These are phyloP conservation scores for Carassius gibelio DNA, from an alignment of 2,113 vertebrate species.

Conservation along the genomic window DNA sequence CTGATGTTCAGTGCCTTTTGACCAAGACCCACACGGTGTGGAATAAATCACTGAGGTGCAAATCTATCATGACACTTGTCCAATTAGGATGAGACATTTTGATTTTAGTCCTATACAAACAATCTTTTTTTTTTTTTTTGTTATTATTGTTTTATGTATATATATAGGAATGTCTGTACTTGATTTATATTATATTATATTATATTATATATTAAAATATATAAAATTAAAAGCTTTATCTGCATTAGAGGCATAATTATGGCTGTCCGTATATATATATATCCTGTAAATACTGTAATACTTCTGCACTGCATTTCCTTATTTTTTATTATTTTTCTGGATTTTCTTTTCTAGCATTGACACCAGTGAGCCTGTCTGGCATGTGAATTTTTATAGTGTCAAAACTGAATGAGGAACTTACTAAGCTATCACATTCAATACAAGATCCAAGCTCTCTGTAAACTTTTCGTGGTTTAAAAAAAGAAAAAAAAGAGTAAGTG, in stretches of 20 bases:
- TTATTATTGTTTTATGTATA: too few species aligned
- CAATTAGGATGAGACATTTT: too few species aligned
- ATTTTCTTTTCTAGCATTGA: neutral
- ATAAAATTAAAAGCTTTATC: too few species aligned
- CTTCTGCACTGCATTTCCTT: neutral
- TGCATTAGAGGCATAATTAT: neutral
- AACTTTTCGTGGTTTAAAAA: neutral
- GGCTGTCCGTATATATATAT: too few species aligned
- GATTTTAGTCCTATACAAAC: too few species aligned
- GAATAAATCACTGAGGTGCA: conserved; percentile 14
- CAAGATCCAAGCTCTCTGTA: conserved; percentile 16
- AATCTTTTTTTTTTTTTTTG: too few species aligned
- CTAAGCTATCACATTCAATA: neutral
- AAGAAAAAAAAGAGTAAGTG: neutral
- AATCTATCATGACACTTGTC: neutral
- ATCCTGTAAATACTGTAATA: too few species aligned
- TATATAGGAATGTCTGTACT: too few species aligned
- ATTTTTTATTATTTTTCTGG: neutral
- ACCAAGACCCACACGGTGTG: neutral
- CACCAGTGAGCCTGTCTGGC: neutral
- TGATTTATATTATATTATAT: too few species aligned
- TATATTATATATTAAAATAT: too few species aligned
- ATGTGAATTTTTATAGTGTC: conserved; percentile 1
- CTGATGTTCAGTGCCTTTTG: neutral
- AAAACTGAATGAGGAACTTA: neutral